Evolutionary conservation across 2,113 vertebrate genomes (phyloP).

Genomic region (Cinclus cinclus): DNA sequence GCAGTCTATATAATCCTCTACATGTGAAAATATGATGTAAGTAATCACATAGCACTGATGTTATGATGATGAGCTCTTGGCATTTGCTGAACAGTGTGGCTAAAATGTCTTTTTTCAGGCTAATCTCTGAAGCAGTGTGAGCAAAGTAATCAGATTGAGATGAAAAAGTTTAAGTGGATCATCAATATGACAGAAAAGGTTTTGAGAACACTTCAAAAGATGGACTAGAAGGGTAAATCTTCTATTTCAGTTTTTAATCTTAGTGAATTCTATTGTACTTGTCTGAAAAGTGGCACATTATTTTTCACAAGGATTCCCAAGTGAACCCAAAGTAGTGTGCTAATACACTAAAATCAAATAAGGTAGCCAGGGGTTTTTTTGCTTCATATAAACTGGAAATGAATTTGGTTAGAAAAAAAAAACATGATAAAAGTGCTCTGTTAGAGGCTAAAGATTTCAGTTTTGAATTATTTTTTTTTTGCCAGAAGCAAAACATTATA

Average conservation of each 20-base stretch:
- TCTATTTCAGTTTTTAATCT: slow-evolving; percentile 25
- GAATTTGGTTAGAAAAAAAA: neutral
- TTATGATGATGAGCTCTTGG: slow-evolving; percentile 33
- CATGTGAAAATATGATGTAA: neutral
- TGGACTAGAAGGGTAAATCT: neutral
- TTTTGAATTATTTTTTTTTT: neutral
- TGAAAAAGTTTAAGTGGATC: slow-evolving; percentile 38
- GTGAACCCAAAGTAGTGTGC: neutral
- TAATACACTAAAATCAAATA: neutral
- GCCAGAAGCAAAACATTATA: neutral
- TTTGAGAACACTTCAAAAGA: slow-evolving; percentile 52
- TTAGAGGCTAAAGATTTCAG: neutral
- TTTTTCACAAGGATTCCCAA: neutral
- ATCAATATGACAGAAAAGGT: neutral
- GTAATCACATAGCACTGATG: neutral
- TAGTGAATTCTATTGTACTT: neutral
- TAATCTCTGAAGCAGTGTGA: slow-evolving; percentile 17
- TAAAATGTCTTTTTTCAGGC: neutral
- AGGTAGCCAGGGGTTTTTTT: neutral
- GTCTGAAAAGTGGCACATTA: neutral
- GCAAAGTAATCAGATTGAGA: slow-evolving; percentile 42
- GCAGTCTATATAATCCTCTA: slow-evolving; percentile 10
- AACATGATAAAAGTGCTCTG: neutral
- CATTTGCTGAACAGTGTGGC: slow-evolving; percentile 2
- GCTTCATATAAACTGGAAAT: neutral